Conservation (phyloP, 2,113 vertebrate species). For the Todiramphus saurophagus region DNA sequence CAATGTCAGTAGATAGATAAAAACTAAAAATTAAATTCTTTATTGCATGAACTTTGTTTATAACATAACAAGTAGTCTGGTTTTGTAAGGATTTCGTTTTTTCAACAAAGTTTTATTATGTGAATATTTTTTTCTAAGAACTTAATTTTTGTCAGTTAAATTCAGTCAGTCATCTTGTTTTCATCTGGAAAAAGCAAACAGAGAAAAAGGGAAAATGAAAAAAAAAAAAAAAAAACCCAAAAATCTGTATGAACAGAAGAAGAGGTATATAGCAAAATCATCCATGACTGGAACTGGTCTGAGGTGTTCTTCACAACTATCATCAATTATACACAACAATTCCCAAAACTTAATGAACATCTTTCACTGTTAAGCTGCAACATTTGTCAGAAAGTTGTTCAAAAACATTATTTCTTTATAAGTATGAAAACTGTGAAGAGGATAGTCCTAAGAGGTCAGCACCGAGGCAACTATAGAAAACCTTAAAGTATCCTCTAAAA, state of each 20-base stretch:
- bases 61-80: background rate
- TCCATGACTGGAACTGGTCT: background rate
- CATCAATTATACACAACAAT: background rate
- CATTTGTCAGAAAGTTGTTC: background rate
- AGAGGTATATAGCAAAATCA: background rate
- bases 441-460: background rate
- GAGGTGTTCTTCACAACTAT: background rate
- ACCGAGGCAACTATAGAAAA: background rate
- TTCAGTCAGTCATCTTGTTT: background rate
- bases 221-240: background rate
- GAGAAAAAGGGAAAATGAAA: background rate
- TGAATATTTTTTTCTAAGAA: background rate
- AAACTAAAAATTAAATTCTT: background rate
- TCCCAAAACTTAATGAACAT: background rate
- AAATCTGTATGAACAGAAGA: background rate
- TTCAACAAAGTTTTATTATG: background rate
- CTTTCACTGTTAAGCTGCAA: background rate
- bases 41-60: background rate
- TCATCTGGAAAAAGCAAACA: background rate
- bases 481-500: background rate
- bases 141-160: background rate
- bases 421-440: background rate
- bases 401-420: background rate
- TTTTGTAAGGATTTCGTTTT: background rate
- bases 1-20: background rate